These are phyloP conservation scores for Trachelus iudaicus DNA, from an alignment of 2,888 invertebrate genomes.

Conservation along the genomic window DNA sequence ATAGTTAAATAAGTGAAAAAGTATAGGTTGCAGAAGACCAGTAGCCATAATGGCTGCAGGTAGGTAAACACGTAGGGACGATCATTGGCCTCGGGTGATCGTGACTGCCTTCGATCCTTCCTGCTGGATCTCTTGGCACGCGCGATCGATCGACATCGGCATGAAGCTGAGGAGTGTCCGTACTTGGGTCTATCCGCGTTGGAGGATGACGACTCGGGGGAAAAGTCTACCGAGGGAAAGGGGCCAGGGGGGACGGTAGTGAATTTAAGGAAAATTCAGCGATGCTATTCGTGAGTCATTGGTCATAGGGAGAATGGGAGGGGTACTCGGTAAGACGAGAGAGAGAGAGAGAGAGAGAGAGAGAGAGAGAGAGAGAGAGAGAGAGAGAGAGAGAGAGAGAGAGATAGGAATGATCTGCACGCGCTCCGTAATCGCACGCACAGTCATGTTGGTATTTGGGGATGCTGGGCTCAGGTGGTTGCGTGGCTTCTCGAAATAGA, in stretches of 20 bases:
- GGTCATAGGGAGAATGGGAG: background rate
- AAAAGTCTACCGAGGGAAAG: background rate
- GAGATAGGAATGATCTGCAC: background rate
- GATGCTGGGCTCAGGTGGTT: slow-evolving; percentile 63
- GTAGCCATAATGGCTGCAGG: background rate
- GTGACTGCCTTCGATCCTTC: background rate
- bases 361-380: background rate
- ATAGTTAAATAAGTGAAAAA: background rate
- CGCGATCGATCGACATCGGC: background rate
- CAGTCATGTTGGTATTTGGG: slow-evolving; percentile 59
- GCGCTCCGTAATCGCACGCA: background rate
- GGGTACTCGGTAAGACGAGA: background rate
- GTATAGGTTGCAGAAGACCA: background rate
- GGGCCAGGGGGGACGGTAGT: background rate
- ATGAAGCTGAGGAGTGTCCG: background rate
- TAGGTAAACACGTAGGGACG: background rate
- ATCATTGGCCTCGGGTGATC: background rate
- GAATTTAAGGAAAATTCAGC: background rate
- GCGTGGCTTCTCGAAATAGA: slow-evolving; percentile 62
- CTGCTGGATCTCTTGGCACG: background rate
- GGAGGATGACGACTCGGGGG: background rate
- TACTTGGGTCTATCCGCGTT: background rate
- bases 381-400: background rate
- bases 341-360: background rate
- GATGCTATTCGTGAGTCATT: background rate